phyloP scores from a whole-genome alignment of 53 echinoderm and acorn worm species.

The Paracentrotus lividus region DNA sequence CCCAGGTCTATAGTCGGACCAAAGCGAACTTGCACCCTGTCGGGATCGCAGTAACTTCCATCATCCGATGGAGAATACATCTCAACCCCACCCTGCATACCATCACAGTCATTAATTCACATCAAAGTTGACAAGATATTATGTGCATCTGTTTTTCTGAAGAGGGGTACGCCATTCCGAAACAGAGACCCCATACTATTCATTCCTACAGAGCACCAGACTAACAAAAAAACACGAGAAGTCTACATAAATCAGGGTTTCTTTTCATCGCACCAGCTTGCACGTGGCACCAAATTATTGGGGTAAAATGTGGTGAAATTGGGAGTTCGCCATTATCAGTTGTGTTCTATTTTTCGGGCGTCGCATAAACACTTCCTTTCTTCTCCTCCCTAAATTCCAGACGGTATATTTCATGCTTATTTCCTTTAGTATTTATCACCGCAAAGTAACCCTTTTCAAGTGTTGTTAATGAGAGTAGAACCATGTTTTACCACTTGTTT shows the following conservation, averaged over 20 bases:
- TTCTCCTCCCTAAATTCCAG: slow-evolving; percentile 20
- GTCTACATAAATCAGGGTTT: slow-evolving; percentile 15
- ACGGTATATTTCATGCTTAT: slow-evolving; percentile 1
- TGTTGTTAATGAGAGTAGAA: background rate
- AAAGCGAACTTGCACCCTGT: background rate
- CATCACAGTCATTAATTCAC: slow-evolving; percentile 62
- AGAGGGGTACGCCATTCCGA: slow-evolving; percentile 48
- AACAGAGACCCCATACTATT: slow-evolving; percentile 54
- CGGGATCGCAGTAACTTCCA: background rate
- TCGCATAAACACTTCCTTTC: slow-evolving; percentile 34
- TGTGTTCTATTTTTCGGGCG: slow-evolving; percentile 20
- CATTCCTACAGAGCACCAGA: background rate
- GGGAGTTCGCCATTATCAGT: slow-evolving; percentile 27
- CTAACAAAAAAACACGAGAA: slow-evolving; percentile 38
- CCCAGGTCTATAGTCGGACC: slow-evolving; percentile 1
- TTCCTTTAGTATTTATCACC: slow-evolving; percentile 35
- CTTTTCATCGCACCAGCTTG: slow-evolving; percentile 19
- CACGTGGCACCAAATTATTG: slow-evolving; percentile 60
- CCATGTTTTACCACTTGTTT: slow-evolving; percentile 24
- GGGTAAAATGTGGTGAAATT: slow-evolving; percentile 45
- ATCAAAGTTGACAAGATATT: slow-evolving; percentile 68
- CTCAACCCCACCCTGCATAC: slow-evolving; percentile 58
- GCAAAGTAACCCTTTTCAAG: background rate
- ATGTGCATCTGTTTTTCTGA: slow-evolving; percentile 38
- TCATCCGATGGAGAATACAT: slow-evolving; percentile 21